Evolutionary conservation across 1,140 invertebrate genomes (phyloP).

Genomic region (Platyscapa corneri): DNA sequence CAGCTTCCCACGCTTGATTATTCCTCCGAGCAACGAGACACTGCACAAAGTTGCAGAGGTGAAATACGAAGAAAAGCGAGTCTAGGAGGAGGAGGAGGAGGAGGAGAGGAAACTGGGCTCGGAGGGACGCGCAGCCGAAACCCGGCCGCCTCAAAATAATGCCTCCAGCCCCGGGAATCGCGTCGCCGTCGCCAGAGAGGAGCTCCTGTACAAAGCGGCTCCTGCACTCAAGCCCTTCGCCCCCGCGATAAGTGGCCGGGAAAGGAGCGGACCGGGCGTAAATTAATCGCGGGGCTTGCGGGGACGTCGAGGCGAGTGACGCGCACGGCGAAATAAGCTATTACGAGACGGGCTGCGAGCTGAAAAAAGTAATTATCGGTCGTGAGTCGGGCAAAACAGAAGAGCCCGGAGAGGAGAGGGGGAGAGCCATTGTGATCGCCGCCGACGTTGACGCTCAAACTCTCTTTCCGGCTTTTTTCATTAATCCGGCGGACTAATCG

Average conservation of each 20-base stretch:
- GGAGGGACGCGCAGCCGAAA: no score
- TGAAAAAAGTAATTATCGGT: constrained; percentile 20
- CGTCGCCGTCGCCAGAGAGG: background rate
- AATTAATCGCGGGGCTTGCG: background rate
- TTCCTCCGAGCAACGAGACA: background rate
- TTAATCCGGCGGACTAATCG: background rate
- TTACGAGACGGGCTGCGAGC: background rate
- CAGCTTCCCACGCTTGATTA: background rate
- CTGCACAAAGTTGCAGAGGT: background rate
- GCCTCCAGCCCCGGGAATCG: background rate
- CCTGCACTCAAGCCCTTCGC: background rate
- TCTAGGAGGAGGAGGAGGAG: no score
- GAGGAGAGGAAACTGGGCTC: no score
- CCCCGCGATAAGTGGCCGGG: background rate
- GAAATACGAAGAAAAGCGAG: background rate
- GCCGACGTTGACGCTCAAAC: background rate
- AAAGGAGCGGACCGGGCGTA: background rate
- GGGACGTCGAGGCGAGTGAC: no score
- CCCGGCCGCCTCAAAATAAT: no score
- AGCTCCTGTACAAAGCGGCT: background rate
- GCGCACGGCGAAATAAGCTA: constrained; percentile 29
- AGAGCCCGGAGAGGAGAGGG: no score
- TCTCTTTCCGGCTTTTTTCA: no score
- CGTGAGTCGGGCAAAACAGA: background rate
- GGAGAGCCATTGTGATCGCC: no score